Conservation (phyloP, 1,140 invertebrate species). For the Drosophila virilis region DNA sequence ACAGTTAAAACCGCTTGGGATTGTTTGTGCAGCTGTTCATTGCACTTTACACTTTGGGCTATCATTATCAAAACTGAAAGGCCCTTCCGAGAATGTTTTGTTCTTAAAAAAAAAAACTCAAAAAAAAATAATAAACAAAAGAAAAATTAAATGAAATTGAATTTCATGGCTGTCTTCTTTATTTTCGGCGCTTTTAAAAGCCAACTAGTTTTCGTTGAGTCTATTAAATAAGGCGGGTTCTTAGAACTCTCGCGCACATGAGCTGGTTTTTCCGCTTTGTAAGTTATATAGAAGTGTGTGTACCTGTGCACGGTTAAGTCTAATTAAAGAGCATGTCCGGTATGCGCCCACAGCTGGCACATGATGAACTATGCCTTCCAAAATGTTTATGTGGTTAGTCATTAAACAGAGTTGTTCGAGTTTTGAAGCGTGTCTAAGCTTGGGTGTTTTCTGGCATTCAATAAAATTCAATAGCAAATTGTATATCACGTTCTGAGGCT, state of each 20-base stretch:
- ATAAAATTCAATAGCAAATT: conserved; percentile 9
- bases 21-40: conserved; percentile 33
- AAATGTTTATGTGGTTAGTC: conserved; percentile 18
- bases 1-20: neutral
- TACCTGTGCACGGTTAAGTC: conserved; percentile 8
- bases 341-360: conserved; percentile 34
- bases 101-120: neutral
- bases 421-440: conserved; percentile 25
- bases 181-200: conserved; percentile 56
- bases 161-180: conserved; percentile 66
- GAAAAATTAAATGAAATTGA: conserved; percentile 67
- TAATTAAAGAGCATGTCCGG: conserved; percentile 51
- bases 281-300: neutral
- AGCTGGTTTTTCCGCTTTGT: conserved; percentile 35
- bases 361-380: conserved; percentile 6
- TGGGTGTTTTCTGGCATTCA: conserved; percentile 12
- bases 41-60: conserved; percentile 60
- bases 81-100: conserved; percentile 64
- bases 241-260: conserved; percentile 51
- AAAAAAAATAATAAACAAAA: conserved; percentile 4
- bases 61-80: conserved; percentile 24
- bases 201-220: conserved; percentile 59
- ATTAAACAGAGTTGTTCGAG: conserved; percentile 16
- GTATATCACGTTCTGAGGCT: neutral
- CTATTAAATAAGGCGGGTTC: conserved; percentile 67